phyloP scores from a whole-genome alignment of 2,113 vertebrate genomes.

The Tapirus terrestris region DNA sequence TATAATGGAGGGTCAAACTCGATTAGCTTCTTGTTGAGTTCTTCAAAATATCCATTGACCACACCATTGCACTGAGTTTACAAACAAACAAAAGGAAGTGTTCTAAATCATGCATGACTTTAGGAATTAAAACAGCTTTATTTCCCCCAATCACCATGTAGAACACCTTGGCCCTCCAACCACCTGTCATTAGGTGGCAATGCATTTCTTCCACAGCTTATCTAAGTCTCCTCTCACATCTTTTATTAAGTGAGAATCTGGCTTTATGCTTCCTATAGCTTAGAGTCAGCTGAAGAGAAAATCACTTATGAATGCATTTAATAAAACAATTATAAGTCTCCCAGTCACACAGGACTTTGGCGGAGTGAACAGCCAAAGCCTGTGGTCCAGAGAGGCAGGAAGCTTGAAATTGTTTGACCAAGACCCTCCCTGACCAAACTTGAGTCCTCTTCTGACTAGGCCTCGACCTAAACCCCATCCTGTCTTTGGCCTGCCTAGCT shows the following conservation, averaged over 20 bases:
- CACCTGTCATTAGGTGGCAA: not conserved
- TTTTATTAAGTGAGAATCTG: not conserved
- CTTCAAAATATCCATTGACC: slow-evolving; percentile 74
- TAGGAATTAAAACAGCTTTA: not conserved
- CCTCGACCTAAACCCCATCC: not conserved
- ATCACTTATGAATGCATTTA: not conserved
- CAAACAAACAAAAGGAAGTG: not conserved
- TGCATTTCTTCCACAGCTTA: not conserved
- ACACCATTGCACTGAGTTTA: slow-evolving; percentile 47
- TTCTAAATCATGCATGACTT: slow-evolving; percentile 37
- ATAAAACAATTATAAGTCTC: not conserved
- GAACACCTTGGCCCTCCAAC: not conserved
- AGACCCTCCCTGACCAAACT: not conserved
- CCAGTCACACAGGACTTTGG: not conserved
- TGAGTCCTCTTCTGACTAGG: not conserved
- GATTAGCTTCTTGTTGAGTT: slow-evolving; percentile 47
- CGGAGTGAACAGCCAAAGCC: not conserved
- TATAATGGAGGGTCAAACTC: slow-evolving; percentile 92
- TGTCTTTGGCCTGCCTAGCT: not conserved
- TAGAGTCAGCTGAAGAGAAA: not conserved
- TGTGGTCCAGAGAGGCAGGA: not conserved
- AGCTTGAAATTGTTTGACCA: not conserved
- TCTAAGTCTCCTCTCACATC: not conserved
- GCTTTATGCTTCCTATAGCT: not conserved
- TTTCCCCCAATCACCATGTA: not conserved